These are phyloP conservation scores for Gymnosoma rotundatum DNA, from an alignment of 2,888 invertebrate genomes.

Conservation along the genomic window DNA sequence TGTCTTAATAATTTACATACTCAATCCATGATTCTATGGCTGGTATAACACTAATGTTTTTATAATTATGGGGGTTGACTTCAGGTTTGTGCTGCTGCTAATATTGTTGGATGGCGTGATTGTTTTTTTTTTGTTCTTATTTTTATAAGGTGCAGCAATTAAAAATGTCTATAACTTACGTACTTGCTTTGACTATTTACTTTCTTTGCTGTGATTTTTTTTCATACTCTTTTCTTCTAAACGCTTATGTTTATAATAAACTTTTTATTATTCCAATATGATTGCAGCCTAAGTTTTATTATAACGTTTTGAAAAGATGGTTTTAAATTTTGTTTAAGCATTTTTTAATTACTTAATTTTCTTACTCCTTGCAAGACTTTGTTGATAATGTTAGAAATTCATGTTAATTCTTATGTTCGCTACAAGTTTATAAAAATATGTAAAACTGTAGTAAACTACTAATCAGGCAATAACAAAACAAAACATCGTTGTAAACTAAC, in stretches of 20 bases:
- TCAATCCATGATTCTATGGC: constrained; percentile 8
- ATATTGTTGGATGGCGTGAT: constrained; percentile 40
- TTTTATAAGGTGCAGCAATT: constrained; percentile 48
- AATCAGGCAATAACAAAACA: background rate
- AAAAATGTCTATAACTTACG: constrained; percentile 55
- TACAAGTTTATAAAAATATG: constrained; percentile 7
- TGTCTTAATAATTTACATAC: constrained; percentile 42
- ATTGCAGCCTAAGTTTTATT: constrained; percentile 14
- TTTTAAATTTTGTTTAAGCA: background rate
- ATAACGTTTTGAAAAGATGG: background rate
- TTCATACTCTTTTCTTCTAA: background rate
- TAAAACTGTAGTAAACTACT: background rate
- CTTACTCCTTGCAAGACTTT: background rate
- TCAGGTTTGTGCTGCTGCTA: constrained; percentile 32
- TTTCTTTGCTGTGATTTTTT: background rate
- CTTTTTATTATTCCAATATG: constrained; percentile 34
- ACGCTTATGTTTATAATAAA: constrained; percentile 43
- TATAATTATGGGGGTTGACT: constrained; percentile 56
- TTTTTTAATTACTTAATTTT: constrained; percentile 34
- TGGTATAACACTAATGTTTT: constrained; percentile 47
- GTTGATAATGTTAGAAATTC: background rate
- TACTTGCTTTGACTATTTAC: background rate
- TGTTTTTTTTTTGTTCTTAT: constrained; percentile 22
- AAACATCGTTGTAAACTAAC: background rate
- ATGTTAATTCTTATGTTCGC: constrained; percentile 38